A percentile compares a stretch with the other conserved stretches of the same genome.
phyloP scores from a whole-genome alignment of 92 coral and sea anemone genomes.

The Zoanthus sociatus region DNA sequence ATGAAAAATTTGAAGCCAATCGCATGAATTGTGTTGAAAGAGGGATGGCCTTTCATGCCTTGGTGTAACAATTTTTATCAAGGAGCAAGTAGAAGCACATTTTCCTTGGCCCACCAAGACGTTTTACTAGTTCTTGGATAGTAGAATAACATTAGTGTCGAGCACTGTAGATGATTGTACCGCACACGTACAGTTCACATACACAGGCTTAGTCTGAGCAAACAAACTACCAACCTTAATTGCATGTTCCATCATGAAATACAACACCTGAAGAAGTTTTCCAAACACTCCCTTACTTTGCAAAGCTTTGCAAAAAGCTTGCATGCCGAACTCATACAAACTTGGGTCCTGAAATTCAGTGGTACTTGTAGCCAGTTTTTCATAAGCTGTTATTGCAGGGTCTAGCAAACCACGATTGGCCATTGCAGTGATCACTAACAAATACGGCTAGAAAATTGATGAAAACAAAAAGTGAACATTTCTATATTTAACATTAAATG shows the following conservation, averaged over 20 bases:
- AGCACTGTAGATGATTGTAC: too few species aligned
- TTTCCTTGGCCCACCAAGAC: too few species aligned
- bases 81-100: too few species aligned
- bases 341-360: slow-evolving; percentile 42
- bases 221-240: slow-evolving; percentile 53
- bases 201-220: neutral
- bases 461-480: neutral
- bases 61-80: too few species aligned
- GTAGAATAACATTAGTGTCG: too few species aligned
- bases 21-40: too few species aligned
- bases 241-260: slow-evolving; percentile 64
- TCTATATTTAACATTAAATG: neutral
- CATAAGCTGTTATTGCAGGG: slow-evolving; percentile 64
- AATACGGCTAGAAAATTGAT: slow-evolving; percentile 2
- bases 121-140: too few species aligned
- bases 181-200: neutral
- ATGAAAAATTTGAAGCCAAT: too few species aligned
- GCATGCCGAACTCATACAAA: slow-evolving; percentile 52
- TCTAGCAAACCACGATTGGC: slow-evolving; percentile 47
- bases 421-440: slow-evolving; percentile 22
- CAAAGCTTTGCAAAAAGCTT: slow-evolving; percentile 57
- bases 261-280: slow-evolving; percentile 52
- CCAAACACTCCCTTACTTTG: slow-evolving; percentile 35
- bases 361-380: slow-evolving; percentile 31
- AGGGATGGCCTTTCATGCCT: too few species aligned